Evolutionary conservation across 2,888 invertebrate species (phyloP).

Genomic region (Drosophila buzzatii): DNA sequence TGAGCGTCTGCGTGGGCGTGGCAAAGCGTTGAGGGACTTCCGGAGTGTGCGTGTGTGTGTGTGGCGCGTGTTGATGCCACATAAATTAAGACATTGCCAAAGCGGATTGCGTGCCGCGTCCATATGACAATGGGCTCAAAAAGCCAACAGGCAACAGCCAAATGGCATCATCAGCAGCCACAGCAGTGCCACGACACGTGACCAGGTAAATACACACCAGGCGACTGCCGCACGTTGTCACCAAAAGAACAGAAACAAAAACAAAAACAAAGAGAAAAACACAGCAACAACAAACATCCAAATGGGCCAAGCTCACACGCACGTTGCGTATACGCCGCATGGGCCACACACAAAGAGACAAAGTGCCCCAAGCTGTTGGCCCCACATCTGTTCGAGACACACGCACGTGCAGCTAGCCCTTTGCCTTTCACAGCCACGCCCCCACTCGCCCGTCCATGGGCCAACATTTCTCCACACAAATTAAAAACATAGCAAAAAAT

Average conservation of each 20-base stretch:
- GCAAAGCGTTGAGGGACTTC: neutral
- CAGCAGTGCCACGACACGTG: slow-evolving; percentile 55
- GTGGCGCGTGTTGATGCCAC: slow-evolving; percentile 60
- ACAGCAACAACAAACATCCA: too few species aligned
- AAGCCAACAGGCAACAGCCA: slow-evolving; percentile 23
- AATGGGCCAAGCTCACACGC: slow-evolving; percentile 14
- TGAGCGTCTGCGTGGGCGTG: slow-evolving; percentile 10
- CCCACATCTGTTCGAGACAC: slow-evolving; percentile 26
- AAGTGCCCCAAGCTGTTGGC: neutral
- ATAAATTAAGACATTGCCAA: slow-evolving; percentile 67
- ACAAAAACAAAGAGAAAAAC: too few species aligned
- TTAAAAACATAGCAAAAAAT: slow-evolving; percentile 3
- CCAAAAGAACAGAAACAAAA: slow-evolving; percentile 12
- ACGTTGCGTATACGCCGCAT: slow-evolving; percentile 52
- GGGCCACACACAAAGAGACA: neutral
- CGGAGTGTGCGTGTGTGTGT: neutral
- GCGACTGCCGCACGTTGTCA: slow-evolving; percentile 73
- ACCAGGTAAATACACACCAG: slow-evolving; percentile 40
- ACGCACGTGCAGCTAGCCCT: slow-evolving; percentile 1
- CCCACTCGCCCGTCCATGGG: neutral
- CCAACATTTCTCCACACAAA: slow-evolving; percentile 5
- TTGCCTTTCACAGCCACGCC: too few species aligned
- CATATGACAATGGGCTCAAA: slow-evolving; percentile 40
- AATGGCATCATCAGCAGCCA: slow-evolving; percentile 53
- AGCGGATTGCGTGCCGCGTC: slow-evolving; percentile 50